Evolutionary conservation across 2,797 vertebrate species (phyloP).

Genomic region (Rhinophrynus dorsalis): DNA sequence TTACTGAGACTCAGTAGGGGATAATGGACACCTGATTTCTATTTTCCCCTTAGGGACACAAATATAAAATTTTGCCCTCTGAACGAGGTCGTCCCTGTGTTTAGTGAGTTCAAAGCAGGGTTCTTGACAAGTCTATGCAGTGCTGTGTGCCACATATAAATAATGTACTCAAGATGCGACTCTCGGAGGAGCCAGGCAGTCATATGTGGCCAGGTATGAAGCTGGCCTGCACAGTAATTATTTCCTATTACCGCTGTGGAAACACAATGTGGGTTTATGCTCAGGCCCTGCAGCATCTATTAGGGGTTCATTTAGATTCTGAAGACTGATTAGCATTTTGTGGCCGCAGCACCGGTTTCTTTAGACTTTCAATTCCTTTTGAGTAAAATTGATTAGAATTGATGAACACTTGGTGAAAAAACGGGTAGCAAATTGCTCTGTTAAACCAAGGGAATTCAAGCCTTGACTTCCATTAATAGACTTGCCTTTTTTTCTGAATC

Average conservation of each 20-base stretch:
- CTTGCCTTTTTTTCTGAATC: constrained; percentile 16
- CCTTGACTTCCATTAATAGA: constrained; percentile 43
- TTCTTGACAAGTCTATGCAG: constrained; percentile 18
- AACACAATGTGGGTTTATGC: constrained; percentile 9
- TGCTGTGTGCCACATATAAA: constrained; percentile 27
- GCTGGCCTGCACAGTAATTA: constrained; percentile 35
- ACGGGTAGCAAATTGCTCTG: constrained; percentile 43
- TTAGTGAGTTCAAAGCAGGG: constrained; percentile 14
- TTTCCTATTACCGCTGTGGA: constrained; percentile 30
- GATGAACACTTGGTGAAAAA: constrained; percentile 45
- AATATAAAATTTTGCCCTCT: constrained; percentile 1
- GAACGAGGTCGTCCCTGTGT: background rate
- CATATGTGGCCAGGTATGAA: constrained; percentile 12
- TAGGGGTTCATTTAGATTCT: constrained; percentile 37
- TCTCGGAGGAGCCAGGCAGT: constrained; percentile 22
- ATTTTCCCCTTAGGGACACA: constrained; percentile 19
- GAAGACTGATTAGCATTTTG: constrained; percentile 41
- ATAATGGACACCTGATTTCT: constrained; percentile 29
- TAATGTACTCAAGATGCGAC: constrained; percentile 17
- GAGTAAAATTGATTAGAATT: constrained; percentile 50
- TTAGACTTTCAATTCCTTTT: constrained; percentile 39
- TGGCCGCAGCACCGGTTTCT: constrained; percentile 17
- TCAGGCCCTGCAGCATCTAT: constrained; percentile 33
- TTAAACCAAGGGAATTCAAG: constrained; percentile 44
- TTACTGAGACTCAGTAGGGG: too few species aligned